Percentiles rank a stretch among this genome's conserved stretches.
Evolutionary conservation across 2,888 invertebrate genomes (phyloP).

Genomic region (Salticus scenicus): DNA sequence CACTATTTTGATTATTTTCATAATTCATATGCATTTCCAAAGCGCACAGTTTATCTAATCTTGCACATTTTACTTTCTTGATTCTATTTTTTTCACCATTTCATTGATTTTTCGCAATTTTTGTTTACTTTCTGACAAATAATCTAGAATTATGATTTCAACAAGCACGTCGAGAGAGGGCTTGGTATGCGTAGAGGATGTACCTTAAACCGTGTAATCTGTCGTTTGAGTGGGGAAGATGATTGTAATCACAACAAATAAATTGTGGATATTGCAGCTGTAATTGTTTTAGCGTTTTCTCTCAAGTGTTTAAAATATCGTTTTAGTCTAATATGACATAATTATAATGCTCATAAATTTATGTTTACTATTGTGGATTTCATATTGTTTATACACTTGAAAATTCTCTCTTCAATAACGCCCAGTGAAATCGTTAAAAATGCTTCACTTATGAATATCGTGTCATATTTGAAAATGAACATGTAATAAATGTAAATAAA

Average conservation of each 20-base stretch:
- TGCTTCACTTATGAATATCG: slow-evolving; percentile 37
- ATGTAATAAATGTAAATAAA: slow-evolving; percentile 44
- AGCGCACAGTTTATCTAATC: no score
- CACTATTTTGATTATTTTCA: no score
- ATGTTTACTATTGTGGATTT: not conserved
- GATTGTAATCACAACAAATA: slow-evolving; percentile 9
- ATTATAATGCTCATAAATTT: slow-evolving; percentile 17
- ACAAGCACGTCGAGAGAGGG: slow-evolving; percentile 19
- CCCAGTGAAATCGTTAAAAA: slow-evolving; percentile 21
- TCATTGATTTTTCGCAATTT: no score
- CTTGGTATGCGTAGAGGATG: slow-evolving; percentile 43
- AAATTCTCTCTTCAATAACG: slow-evolving; percentile 21
- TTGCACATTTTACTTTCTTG: no score
- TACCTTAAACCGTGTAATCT: slow-evolving; percentile 42
- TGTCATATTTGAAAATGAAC: slow-evolving; percentile 35
- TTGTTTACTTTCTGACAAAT: not conserved
- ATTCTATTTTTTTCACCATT: no score
- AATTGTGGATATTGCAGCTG: not conserved
- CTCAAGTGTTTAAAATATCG: not conserved
- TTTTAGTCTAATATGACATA: not conserved
- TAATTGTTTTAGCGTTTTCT: not conserved
- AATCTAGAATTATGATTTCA: not conserved
- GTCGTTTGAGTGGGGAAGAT: slow-evolving; percentile 21
- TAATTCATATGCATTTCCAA: no score
- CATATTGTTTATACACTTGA: slow-evolving; percentile 39